These are phyloP conservation scores for Naja naja DNA, from an alignment of 2,113 vertebrate genomes.

Conservation along the genomic window DNA sequence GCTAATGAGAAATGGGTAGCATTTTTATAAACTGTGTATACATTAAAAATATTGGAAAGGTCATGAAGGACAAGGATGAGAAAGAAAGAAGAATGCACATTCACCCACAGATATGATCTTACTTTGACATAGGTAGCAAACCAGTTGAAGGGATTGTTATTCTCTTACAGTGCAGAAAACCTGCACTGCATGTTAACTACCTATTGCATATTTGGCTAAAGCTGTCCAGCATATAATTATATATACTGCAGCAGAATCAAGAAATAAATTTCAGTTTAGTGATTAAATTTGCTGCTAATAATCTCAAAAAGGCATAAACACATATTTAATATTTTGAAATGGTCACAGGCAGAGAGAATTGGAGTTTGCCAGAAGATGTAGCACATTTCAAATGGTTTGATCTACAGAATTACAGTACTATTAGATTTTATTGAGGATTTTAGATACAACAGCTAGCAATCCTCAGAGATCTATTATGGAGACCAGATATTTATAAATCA, in stretches of 20 bases:
- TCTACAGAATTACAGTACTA: not conserved
- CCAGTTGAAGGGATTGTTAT: not conserved
- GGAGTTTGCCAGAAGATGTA: not conserved
- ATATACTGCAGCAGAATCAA: not conserved
- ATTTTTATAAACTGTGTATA: not conserved
- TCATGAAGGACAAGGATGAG: not conserved
- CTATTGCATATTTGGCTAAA: not conserved
- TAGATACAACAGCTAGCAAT: not conserved
- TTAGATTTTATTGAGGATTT: not conserved
- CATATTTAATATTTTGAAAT: not conserved
- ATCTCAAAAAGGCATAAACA: not conserved
- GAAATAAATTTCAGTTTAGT: conserved; percentile 2
- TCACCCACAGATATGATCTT: not conserved
- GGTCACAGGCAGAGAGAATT: not conserved
- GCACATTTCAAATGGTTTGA: not conserved
- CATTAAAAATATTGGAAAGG: not conserved
- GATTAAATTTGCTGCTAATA: not conserved
- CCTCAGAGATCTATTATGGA: not conserved
- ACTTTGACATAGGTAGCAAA: not conserved
- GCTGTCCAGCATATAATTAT: not conserved
- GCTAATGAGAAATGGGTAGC: not conserved
- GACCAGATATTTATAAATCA: accelerated
- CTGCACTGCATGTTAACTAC: not conserved
- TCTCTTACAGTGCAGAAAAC: not conserved
- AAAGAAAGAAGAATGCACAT: not conserved